Evolutionary conservation across 2,797 vertebrate species (phyloP).

Genomic region (Coreius guichenoti): DNA sequence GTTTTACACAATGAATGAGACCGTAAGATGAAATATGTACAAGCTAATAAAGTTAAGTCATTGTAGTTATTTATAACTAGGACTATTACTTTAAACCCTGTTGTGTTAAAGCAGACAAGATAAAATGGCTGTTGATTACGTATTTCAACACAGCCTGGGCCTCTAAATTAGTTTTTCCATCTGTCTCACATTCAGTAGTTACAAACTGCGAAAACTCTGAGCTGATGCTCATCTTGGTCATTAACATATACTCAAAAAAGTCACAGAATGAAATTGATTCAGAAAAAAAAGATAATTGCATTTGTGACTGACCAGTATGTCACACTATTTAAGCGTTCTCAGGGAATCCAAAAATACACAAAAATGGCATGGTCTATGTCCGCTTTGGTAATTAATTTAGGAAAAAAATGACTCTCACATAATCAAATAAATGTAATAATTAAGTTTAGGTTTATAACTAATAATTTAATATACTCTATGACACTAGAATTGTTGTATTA

Average conservation of each 20-base stretch:
- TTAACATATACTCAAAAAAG: not conserved
- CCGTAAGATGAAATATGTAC: not conserved
- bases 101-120: not conserved
- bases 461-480: not conserved
- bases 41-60: not conserved
- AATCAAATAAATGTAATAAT: not conserved
- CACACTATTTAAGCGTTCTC: not conserved
- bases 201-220: not conserved
- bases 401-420: not conserved
- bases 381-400: not conserved
- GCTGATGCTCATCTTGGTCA: not conserved
- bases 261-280: slow-evolving; percentile 1
- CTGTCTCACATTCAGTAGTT: not conserved
- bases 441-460: not conserved
- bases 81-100: not conserved
- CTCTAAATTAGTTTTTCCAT: not conserved
- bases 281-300: not conserved
- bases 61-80: not conserved
- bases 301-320: not conserved
- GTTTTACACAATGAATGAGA: not conserved
- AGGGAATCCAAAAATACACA: not conserved
- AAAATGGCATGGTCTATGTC: not conserved
- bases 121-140: not conserved
- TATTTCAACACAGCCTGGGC: not conserved
- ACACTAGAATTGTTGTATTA: not conserved